Base-by-base conservation (phyloP, 1,140 invertebrate species). In the Bombus difficillimus region DNA sequence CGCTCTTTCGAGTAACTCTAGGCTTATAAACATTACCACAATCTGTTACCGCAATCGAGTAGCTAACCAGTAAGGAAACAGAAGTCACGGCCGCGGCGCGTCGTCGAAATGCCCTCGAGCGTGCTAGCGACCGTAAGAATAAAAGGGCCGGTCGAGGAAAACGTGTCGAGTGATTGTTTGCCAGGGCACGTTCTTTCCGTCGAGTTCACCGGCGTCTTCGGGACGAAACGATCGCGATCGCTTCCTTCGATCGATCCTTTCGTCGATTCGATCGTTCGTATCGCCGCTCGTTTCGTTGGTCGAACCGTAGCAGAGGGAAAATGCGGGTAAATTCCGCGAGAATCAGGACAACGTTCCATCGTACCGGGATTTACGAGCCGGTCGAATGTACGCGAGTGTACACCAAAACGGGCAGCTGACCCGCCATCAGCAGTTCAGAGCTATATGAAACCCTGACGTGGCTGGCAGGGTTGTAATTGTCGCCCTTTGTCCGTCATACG, bases 401-500 rank as follows among this genome's bases (percentile, higher is more conserved):
- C 66, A 71, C 83, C 47, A 72, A 82, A 89, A 89, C 85, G 75
- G 83, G 71, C 69, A 74, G 88, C 79, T 87, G 81, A 85, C 81
- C 86, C 87, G 77, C 85, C 86, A 81, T 81, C 81, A 85, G 83
- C 83, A 88, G 87, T 79, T 74, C 79, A 77, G 59, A 25, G 83
- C 69, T 89, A 89, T 88, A 87, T 80, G 89, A 92, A 92, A 91
- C 81, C 90, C 92, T 92, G 92, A 92, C 92, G 89, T 85, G 81
- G 89, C 91, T 88, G 86, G 74, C 89, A 86, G 87, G 89, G 80
- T 89, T 91, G 92, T 92, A 92, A 92, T 92, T 92, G 91, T 92
- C 91, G 91, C 85, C 92, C 91, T 92, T 92, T 92, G 92, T 92
- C 91, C 90, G 89, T 92, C 90, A 92, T 88, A 87, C 90, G 90